These are phyloP conservation scores for Equus quagga DNA, from an alignment of 2,113 vertebrate species.

Conservation along the genomic window DNA sequence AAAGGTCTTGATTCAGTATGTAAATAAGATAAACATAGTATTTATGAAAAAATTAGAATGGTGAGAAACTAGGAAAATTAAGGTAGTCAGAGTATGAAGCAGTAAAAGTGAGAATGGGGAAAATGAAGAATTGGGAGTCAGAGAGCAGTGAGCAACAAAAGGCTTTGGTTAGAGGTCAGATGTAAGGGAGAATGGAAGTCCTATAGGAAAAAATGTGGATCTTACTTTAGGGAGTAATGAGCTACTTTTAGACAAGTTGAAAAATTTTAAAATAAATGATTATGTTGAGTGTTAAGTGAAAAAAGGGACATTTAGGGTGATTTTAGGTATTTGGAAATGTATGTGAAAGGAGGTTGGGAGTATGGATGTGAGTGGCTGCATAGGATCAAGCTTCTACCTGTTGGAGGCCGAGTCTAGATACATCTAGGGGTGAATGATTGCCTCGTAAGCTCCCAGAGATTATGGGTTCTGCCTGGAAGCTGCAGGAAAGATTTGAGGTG, in stretches of 20 bases:
- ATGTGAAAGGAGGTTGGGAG: neutral
- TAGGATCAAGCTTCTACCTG: neutral
- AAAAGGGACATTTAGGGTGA: neutral
- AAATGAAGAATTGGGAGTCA: neutral
- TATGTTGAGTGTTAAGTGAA: neutral
- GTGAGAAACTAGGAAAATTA: neutral
- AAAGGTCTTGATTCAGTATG: neutral
- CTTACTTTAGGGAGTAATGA: neutral
- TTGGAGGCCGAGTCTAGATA: neutral
- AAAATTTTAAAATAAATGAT: neutral
- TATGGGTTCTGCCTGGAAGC: slow-evolving; percentile 12
- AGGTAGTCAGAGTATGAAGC: neutral
- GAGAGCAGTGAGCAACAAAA: neutral
- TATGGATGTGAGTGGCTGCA: neutral
- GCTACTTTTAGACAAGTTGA: neutral
- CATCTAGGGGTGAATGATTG: neutral
- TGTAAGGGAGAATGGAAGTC: neutral
- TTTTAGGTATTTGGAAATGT: neutral
- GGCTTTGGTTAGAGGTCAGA: neutral
- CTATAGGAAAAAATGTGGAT: neutral
- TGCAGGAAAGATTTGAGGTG: slow-evolving; percentile 17
- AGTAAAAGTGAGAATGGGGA: neutral
- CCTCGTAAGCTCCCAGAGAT: slow-evolving; percentile 1
- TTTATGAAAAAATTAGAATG: neutral
- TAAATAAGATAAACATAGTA: neutral